Evolutionary conservation across 2,888 invertebrate genomes (phyloP), one percentile per base, ranked within the genome.

Genomic region (Eudemis profundana): DNA sequence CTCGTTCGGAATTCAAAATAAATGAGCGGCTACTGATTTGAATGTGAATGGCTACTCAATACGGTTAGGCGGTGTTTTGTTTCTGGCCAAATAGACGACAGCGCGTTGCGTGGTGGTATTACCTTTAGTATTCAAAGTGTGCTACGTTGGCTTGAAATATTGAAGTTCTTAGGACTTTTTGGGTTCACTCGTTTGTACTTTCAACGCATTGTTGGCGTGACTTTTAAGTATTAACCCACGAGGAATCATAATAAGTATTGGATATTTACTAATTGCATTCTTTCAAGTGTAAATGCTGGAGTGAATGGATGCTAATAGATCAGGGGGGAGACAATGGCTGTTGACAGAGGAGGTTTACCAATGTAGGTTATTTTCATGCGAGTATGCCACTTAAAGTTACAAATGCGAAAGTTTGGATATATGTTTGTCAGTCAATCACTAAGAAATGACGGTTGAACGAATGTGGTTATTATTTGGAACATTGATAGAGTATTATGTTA

Each of bases 11-110:
- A 89, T 88, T 86, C 87, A 83, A 86, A 89, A 89, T 88, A 89
- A 87, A 89, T 85, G 86, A 82, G 82, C 80, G 70, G 90, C 90
- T 90, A 89, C 90, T 90, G 89, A 91, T 91, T 91, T 89, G 82
- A 89, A 91, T 91, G 85, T 90, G 85, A 90, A 91, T 88, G 80
- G 82, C 71, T 63, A 70, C 78, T 80, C 84, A 87, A 87, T 87
- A 89, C 89, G 87, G 90, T 89, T 84, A 86, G 72, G 74, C 67
- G 74, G 77, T 84, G 81, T 82, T 80, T 85, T 90, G 89, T 90
- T 85, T 86, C 83, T 86, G 86, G 82, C 80, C 84, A 87, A 85
- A 83, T 83, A 85, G 38, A 79, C 74, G 47, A 59, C 57, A 67
- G 68, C 66, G 70, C 67, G 69, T 71, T 68, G 69, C 74, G 72